phyloP scores from a whole-genome alignment of 1,140 invertebrate genomes.

The Sipha flava region DNA sequence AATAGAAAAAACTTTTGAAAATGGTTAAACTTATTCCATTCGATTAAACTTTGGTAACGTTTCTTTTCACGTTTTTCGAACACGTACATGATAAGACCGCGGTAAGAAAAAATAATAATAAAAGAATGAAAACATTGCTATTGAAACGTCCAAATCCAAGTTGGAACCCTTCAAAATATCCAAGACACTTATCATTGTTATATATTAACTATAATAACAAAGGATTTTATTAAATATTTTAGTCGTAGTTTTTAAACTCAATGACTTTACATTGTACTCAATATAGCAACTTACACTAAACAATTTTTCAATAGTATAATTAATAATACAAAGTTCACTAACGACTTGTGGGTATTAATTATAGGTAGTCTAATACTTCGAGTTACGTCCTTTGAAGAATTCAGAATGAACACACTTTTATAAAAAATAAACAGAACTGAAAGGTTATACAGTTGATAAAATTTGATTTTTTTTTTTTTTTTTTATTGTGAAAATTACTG shows the following conservation, averaged over 20 bases:
- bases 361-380: too few relatives aligned
- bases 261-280: too few relatives aligned
- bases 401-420: too few relatives aligned
- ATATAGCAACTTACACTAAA: too few relatives aligned
- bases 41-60: conserved; percentile 3
- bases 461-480: too few relatives aligned
- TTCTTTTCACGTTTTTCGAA: not conserved
- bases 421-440: too few relatives aligned
- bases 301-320: too few relatives aligned
- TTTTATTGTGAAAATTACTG: too few relatives aligned
- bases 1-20: not conserved
- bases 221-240: not conserved
- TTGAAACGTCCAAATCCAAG: not conserved
- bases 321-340: too few relatives aligned
- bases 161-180: not conserved
- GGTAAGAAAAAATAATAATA: not conserved
- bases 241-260: not conserved
- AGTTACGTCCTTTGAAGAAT: too few relatives aligned
- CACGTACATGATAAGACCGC: not conserved
- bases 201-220: not conserved
- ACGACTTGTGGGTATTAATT: too few relatives aligned
- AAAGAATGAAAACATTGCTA: not conserved
- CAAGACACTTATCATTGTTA: not conserved
- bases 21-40: conserved; percentile 17
- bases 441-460: too few relatives aligned